phyloP scores from a whole-genome alignment of 2,797 vertebrate genomes.

The Peromyscus melanophrys region DNA sequence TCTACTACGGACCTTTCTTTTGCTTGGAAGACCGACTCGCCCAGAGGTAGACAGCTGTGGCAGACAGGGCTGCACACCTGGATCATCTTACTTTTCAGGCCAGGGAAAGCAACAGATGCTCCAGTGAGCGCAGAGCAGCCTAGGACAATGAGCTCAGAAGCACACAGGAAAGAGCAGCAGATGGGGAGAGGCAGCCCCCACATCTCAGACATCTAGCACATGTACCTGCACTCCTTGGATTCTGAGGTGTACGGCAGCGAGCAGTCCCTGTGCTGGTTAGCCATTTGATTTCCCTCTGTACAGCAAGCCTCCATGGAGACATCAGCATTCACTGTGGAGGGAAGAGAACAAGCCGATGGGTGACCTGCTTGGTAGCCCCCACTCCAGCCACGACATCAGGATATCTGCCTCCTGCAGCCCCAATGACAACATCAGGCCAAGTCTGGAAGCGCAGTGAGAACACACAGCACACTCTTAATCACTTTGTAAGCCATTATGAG shows the following conservation, averaged over 20 bases:
- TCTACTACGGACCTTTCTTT: too few species aligned
- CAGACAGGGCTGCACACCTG: neutral
- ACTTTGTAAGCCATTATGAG: fast-evolving
- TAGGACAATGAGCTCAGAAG: neutral
- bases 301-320: conserved; percentile 94
- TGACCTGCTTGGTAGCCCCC: neutral
- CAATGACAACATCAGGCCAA: fast-evolving
- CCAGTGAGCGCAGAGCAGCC: neutral
- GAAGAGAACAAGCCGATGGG: neutral
- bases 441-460: neutral
- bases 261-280: conserved; percentile 91
- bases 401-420: neutral
- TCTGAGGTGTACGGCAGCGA: conserved; percentile 90
- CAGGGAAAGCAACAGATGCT: neutral
- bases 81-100: neutral
- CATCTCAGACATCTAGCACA: fast-evolving
- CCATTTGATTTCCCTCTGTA: conserved; percentile 92
- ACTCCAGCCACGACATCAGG: neutral
- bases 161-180: neutral
- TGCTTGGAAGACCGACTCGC: neutral
- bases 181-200: neutral
- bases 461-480: neutral
- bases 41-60: neutral
- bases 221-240: conserved; percentile 95
- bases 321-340: conserved; percentile 86